phyloP scores from a whole-genome alignment of 2,888 invertebrate species.

The Aspidiotus destructor region DNA sequence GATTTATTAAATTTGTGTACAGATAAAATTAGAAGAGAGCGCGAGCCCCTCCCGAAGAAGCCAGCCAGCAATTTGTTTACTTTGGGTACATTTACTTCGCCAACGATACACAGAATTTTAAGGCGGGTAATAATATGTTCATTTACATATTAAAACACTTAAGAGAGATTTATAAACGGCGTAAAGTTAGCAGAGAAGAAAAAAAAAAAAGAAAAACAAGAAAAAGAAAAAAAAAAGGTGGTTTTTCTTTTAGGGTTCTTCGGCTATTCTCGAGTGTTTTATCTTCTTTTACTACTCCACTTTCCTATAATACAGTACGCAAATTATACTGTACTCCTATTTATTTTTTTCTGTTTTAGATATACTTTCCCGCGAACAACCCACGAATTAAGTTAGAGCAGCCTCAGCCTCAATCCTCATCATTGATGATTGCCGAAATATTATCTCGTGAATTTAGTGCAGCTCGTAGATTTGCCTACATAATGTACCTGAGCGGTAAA shows the following conservation, averaged over 20 bases:
- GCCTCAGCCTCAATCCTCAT: no score
- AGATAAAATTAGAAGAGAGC: conserved; percentile 7
- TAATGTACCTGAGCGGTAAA: no score
- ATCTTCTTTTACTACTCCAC: neutral
- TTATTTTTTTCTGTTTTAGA: no score
- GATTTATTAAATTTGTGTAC: conserved; percentile 8
- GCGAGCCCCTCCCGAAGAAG: conserved; percentile 3
- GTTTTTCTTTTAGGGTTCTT: conserved; percentile 21
- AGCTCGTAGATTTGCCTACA: no score
- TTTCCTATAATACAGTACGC: neutral
- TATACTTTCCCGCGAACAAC: no score
- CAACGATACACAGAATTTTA: conserved; percentile 32
- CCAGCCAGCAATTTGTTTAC: conserved; percentile 32
- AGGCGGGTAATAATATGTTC: conserved; percentile 32
- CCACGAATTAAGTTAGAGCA: no score
- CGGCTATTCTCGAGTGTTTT: neutral
- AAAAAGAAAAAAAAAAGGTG: neutral
- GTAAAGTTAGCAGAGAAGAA: conserved; percentile 28
- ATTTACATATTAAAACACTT: conserved; percentile 33
- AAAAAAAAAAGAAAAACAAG: neutral
- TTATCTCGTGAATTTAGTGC: no score
- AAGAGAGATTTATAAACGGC: conserved; percentile 32
- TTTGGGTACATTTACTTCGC: conserved; percentile 29
- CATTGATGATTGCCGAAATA: no score
- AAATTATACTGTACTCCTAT: no score